Evolutionary conservation across 2,797 vertebrate species (phyloP), one percentile per base, ranked within the genome.

Genomic region (Acestrorhynchus altus): DNA sequence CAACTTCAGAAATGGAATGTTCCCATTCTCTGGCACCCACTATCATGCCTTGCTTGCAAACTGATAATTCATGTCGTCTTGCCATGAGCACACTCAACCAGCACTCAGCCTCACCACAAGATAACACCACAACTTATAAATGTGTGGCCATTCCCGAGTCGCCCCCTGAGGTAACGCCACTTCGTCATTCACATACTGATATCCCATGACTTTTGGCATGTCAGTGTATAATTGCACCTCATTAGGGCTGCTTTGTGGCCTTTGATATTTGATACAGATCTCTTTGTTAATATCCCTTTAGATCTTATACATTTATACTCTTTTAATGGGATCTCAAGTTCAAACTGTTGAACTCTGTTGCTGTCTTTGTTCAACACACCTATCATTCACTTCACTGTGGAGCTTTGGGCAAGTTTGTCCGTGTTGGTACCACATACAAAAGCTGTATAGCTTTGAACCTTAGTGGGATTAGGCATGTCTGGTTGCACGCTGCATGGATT

Each of bases 361-460:
- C 26, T 57, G 4, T 69, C n/a, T 44, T 28, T 61, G 2, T 67
- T 16, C 26, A 16, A 20, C 15, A 69, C 81, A 65, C 81, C 47
- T 63, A 7, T 64, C 44, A 76, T 46, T 70, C 56, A 56, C 77
- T 79, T 74, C 42, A 26, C 42, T 81, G 74, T 78, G 13, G 74
- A 76, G 26, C 85, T 86, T 74, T 77, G 83, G 72, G 68, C 79
- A 79, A 84, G 78, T 87, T 83, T 87, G 63, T 76, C 86, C 90
- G 91, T 88, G 89, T 92, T 93, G 88, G 84, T 82, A 84, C 89
- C 91, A 93, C 89, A 93, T 93, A 91, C 92, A n/a, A n/a, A n/a
- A n/a, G 83, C 75, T 74, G 72, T 60, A 8, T 59, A 65, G 88
- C 87, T 91, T 91, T 90, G 84, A 90, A 92, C 86, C 84, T 88